Percentiles rank a stretch among this genome's conserved stretches.
These are phyloP conservation scores for Andinoacara biseriatus DNA, from an alignment of 2,113 vertebrate species.

Conservation along the genomic window DNA sequence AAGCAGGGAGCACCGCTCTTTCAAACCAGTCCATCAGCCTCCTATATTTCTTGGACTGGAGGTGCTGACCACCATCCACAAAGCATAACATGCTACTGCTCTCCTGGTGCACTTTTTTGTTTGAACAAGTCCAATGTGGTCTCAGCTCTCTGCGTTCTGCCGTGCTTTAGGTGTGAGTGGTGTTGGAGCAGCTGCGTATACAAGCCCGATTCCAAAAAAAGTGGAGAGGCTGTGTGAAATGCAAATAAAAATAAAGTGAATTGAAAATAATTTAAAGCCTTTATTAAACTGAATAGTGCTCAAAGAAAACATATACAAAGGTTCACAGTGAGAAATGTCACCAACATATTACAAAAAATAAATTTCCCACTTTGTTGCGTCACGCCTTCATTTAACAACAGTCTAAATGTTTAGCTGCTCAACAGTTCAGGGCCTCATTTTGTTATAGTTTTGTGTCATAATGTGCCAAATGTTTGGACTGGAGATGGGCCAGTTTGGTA, in stretches of 20 bases:
- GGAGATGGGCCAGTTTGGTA: not conserved
- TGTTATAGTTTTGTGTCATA: not conserved
- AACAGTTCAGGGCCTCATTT: not conserved
- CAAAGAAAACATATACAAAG: not conserved
- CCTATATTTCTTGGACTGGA: conserved; percentile 73
- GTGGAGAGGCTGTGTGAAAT: not conserved
- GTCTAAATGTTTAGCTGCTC: not conserved
- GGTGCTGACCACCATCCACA: conserved; percentile 67
- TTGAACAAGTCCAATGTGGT: conserved; percentile 74
- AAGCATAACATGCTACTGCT: conserved; percentile 74
- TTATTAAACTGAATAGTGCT: not conserved
- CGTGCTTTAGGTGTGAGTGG: conserved; percentile 41
- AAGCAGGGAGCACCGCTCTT: conserved; percentile 45
- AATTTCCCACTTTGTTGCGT: not conserved
- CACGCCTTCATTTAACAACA: not conserved
- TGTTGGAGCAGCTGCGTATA: conserved; percentile 58
- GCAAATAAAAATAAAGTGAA: conserved; percentile 6
- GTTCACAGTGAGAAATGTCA: not conserved
- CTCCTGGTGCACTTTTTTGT: conserved; percentile 64
- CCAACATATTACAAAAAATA: no score
- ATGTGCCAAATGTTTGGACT: not conserved
- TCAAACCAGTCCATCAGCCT: conserved; percentile 59
- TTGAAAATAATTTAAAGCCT: conserved; percentile 5
- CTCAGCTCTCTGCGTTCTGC: conserved; percentile 27
- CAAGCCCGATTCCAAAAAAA: not conserved